These are phyloP conservation scores for Sinohyriopsis cumingii DNA, from an alignment of 2,888 invertebrate genomes.

Conservation along the genomic window DNA sequence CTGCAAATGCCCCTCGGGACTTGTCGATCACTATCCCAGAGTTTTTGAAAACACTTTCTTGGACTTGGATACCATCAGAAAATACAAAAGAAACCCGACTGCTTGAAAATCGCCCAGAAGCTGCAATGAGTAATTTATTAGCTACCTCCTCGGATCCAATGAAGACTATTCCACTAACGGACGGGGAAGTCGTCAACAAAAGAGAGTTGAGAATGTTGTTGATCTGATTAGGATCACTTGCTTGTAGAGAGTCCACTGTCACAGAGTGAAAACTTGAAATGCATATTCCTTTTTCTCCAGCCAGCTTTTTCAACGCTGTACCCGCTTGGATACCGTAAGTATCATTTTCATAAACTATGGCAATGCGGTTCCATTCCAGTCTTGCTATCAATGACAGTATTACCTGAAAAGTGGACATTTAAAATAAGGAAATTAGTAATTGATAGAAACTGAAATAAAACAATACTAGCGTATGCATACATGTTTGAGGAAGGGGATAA, in stretches of 20 bases:
- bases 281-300: conserved; percentile 27
- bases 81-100: conserved; percentile 8
- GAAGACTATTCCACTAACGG: conserved; percentile 15
- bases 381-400: conserved; percentile 33
- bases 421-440: too few relatives aligned
- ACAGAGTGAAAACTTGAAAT: conserved; percentile 11
- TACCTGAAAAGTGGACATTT: conserved; percentile 18
- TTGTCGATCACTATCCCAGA: not conserved
- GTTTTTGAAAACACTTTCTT: not conserved
- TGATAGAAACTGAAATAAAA: too few relatives aligned
- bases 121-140: conserved; percentile 8
- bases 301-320: conserved; percentile 9
- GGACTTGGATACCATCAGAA: conserved; percentile 2
- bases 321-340: conserved; percentile 33
- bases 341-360: conserved; percentile 40
- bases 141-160: conserved; percentile 7
- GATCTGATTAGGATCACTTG: too few relatives aligned
- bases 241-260: too few relatives aligned
- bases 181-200: conserved; percentile 1
- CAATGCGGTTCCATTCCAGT: conserved; percentile 48
- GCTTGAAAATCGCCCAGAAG: not conserved
- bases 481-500: too few relatives aligned
- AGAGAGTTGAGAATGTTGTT: not conserved
- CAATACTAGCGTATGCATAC: too few relatives aligned
- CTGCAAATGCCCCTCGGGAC: conserved; percentile 8